phyloP scores from a whole-genome alignment of 2,888 invertebrate genomes.

The Cetonia aurata region DNA sequence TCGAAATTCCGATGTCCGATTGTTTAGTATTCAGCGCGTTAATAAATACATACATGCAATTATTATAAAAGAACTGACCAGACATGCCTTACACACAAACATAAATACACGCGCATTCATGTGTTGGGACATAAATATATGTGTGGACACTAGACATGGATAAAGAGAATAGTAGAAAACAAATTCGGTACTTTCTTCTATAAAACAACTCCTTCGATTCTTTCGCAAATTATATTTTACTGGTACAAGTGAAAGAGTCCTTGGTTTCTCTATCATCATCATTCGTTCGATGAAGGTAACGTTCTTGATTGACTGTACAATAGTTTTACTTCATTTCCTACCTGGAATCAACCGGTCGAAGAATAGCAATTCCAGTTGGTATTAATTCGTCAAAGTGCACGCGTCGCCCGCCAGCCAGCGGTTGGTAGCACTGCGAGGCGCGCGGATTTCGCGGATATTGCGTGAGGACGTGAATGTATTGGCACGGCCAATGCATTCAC shows the following conservation, averaged over 20 bases:
- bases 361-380: constrained; percentile 10
- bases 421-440: constrained; percentile 26
- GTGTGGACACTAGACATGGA: no score
- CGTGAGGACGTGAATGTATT: constrained; percentile 32
- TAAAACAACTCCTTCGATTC: no score
- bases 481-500: constrained; percentile 27
- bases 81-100: constrained; percentile 34
- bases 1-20: constrained; percentile 44
- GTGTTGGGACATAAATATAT: background rate
- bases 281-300: background rate
- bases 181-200: no score
- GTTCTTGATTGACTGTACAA: constrained; percentile 15
- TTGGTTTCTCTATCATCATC: no score
- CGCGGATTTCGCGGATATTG: constrained; percentile 37
- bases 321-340: constrained; percentile 38
- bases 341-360: constrained; percentile 14
- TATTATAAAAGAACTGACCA: constrained; percentile 47
- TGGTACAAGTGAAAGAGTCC: no score
- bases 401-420: background rate
- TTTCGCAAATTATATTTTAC: no score
- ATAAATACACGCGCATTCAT: constrained; percentile 5
- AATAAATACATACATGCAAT: constrained; percentile 46
- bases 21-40: constrained; percentile 46
- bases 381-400: constrained; percentile 33
- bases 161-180: no score